These are phyloP conservation scores for Microcebus ravelobensis DNA, from an alignment of 2,113 vertebrate species.

Conservation along the genomic window DNA sequence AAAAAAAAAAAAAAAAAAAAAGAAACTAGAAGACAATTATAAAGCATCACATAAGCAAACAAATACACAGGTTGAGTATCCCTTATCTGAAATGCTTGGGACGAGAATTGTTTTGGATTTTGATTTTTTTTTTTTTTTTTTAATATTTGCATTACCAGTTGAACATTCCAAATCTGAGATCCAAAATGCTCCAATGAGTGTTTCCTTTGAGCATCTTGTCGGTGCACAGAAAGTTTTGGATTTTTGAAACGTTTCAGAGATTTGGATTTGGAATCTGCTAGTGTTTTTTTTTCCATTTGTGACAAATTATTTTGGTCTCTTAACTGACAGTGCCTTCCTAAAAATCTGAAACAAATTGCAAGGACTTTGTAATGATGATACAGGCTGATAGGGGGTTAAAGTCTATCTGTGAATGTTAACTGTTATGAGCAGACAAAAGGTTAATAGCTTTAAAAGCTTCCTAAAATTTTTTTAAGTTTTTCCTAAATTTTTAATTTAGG, in stretches of 20 bases:
- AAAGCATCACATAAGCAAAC: not conserved
- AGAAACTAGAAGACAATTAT: not conserved
- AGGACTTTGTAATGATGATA: not conserved
- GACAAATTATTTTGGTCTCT: not conserved
- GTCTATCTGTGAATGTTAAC: not conserved
- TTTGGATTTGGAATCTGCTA: not conserved
- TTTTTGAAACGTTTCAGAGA: not conserved
- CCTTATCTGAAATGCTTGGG: not conserved
- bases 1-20: too few species aligned
- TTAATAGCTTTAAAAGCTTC: not conserved
- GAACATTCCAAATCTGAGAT: not conserved
- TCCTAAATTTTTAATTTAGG: not conserved
- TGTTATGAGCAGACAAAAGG: not conserved
- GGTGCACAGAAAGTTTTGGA: not conserved
- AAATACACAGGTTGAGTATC: not conserved
- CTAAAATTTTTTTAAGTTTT: not conserved
- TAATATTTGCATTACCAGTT: not conserved
- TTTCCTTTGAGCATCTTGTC: not conserved
- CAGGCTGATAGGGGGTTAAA: not conserved
- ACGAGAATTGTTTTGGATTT: not conserved
- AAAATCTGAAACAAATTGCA: not conserved
- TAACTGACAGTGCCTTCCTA: not conserved
- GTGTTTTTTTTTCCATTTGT: not conserved
- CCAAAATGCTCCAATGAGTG: not conserved
- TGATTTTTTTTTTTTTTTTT: not conserved